phyloP scores from a whole-genome alignment of 2,113 vertebrate genomes.

The Bolborhynchus lineola region DNA sequence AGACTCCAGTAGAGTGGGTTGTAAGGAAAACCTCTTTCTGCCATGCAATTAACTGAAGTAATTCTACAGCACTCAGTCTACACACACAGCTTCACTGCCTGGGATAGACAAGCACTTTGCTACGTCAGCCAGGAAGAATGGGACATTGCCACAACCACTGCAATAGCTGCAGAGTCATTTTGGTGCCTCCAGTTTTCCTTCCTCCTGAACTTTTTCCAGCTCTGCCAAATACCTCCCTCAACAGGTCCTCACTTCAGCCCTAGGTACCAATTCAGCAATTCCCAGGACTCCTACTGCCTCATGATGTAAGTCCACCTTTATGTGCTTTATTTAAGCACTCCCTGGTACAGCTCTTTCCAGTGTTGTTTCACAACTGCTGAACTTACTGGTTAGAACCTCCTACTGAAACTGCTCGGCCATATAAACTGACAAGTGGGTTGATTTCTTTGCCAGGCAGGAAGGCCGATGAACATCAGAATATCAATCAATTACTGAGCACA shows the following conservation, averaged over 20 bases:
- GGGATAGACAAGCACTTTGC: neutral
- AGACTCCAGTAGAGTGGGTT: neutral
- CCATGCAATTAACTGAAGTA: neutral
- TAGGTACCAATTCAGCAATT: neutral
- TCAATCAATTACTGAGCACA: neutral
- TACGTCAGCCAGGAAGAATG: neutral
- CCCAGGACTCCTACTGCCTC: neutral
- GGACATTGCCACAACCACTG: neutral
- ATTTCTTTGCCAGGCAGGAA: neutral
- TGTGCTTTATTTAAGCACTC: neutral
- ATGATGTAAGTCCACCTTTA: neutral
- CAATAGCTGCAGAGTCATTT: neutral
- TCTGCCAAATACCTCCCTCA: neutral
- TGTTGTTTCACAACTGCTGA: neutral
- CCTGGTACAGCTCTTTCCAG: neutral
- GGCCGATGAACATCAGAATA: neutral
- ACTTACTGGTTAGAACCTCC: neutral
- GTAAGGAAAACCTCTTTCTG: neutral
- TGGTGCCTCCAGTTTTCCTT: neutral
- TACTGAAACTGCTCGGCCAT: neutral
- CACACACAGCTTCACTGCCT: neutral
- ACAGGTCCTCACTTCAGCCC: neutral
- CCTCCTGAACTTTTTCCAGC: neutral
- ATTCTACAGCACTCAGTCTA: neutral
- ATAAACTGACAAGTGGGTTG: rapidly evolving